phyloP scores from a whole-genome alignment of 2,113 vertebrate genomes.

The Mesitornis unicolor region DNA sequence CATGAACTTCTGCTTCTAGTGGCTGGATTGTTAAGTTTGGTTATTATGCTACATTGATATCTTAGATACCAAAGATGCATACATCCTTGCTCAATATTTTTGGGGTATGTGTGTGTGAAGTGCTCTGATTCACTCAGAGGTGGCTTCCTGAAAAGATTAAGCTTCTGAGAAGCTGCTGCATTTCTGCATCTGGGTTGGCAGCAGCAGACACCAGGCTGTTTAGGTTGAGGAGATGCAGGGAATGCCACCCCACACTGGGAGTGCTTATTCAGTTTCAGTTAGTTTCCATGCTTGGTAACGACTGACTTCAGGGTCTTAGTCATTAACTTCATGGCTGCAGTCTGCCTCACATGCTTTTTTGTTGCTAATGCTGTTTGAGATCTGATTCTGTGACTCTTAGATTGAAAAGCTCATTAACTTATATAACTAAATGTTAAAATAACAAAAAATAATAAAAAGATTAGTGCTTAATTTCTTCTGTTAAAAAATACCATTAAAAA shows the following conservation, averaged over 20 bases:
- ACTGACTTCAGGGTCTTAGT: background rate
- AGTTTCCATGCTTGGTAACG: background rate
- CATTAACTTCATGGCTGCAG: background rate
- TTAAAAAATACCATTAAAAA: background rate
- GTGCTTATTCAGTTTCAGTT: background rate
- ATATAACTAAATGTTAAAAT: background rate
- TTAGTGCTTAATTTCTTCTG: background rate
- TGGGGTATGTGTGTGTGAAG: background rate
- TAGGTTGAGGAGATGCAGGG: background rate
- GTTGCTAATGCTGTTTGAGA: background rate
- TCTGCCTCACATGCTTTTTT: background rate
- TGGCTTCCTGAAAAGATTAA: background rate
- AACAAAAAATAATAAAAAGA: background rate
- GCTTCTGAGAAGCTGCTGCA: background rate
- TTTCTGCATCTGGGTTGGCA: background rate
- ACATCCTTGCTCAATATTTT: background rate
- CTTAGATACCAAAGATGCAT: background rate
- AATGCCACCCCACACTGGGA: fast-evolving
- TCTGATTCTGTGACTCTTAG: background rate
- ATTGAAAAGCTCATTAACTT: background rate
- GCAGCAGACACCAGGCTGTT: background rate
- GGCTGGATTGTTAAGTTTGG: background rate
- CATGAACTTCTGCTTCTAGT: background rate
- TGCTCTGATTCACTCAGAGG: background rate
- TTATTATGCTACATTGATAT: background rate